Base-by-base conservation (phyloP, 30 jellyfish, hydroid and myxozoan species). In the Catostylus mosaicus region DNA sequence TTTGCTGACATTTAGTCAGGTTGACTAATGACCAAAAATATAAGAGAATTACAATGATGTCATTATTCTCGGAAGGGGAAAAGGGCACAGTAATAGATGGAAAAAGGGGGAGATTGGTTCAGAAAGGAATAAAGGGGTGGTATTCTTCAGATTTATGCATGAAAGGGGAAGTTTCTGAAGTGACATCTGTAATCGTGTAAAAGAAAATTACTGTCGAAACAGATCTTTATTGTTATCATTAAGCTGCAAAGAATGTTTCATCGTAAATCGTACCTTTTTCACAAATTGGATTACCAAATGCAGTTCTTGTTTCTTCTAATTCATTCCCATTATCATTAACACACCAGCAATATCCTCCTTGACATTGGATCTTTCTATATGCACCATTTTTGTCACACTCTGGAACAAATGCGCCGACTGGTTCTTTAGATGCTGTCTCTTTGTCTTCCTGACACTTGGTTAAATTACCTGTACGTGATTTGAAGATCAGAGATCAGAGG, bases 341-440 rank as follows among this genome's bases (percentile, higher is more conserved):
- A 70, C 97, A 89, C 87, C 85, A 89, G 61, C 97, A 89, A 30
- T 34, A 24, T 5, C 70, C 80, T 23, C 52, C 92, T 62, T 64
- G 94, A 75, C 98, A 92, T 37, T 92, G 98, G 9, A 35, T 61
- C 45, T 80, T 73, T 33, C 35, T 45, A 46, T 65, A 92, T 24
- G 67, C 73, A 23, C 98, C 98, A 73, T 86, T 75, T 23, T 40
- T 37, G 68, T 87, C 92, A 66, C 98, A 92, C 50, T 73, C 46
- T 47, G 98, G 96, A 32, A 66, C 85, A 82, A 71, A 92, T 14
- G 84, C 59, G 26, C 95, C 91, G 10, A 30, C 43, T 0, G 84
- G 84, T 2, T 46, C 60, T 35, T 48, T 50, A 9, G 65, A 24
- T 2, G 91, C 90, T 9, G 35, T 45, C 14, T 33, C 84, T 8